These are phyloP conservation scores for Carcina quercana DNA, from an alignment of 2,888 invertebrate genomes.

Conservation along the genomic window DNA sequence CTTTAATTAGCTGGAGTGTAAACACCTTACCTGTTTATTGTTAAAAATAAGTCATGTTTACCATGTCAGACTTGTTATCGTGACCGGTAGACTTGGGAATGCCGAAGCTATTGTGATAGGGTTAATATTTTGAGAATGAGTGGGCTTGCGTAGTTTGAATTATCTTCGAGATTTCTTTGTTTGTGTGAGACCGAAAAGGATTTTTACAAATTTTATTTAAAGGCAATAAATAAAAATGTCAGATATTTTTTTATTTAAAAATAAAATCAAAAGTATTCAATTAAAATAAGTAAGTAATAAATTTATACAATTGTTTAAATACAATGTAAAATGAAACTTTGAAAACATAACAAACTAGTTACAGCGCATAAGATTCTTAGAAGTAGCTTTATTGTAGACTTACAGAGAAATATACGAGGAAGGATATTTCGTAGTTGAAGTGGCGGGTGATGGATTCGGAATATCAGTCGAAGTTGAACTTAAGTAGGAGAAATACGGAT, in stretches of 20 bases:
- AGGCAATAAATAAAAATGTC: too few species aligned
- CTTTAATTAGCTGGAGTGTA: slow-evolving; percentile 13
- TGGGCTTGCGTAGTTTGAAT: too few species aligned
- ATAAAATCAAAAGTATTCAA: too few species aligned
- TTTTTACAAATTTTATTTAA: too few species aligned
- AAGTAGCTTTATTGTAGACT: slow-evolving; percentile 11
- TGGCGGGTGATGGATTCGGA: slow-evolving; percentile 32
- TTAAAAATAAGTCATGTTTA: slow-evolving; percentile 1
- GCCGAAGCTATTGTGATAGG: too few species aligned
- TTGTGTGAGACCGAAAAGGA: too few species aligned
- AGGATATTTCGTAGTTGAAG: slow-evolving; percentile 44
- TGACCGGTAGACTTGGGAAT: neutral
- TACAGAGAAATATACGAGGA: slow-evolving; percentile 59
- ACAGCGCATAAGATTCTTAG: neutral
- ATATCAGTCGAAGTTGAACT: slow-evolving; percentile 31
- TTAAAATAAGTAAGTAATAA: too few species aligned
- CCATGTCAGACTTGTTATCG: neutral
- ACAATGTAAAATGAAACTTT: too few species aligned
- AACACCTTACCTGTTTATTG: slow-evolving; percentile 1
- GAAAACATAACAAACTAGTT: neutral
- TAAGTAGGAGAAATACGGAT: slow-evolving; percentile 53
- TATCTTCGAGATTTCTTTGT: too few species aligned
- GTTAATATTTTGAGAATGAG: neutral
- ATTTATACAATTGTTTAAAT: too few species aligned
- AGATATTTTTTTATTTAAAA: too few species aligned